Evolutionary conservation across 2,797 vertebrate genomes (phyloP).

Genomic region (Hippopotamyrus pictus): DNA sequence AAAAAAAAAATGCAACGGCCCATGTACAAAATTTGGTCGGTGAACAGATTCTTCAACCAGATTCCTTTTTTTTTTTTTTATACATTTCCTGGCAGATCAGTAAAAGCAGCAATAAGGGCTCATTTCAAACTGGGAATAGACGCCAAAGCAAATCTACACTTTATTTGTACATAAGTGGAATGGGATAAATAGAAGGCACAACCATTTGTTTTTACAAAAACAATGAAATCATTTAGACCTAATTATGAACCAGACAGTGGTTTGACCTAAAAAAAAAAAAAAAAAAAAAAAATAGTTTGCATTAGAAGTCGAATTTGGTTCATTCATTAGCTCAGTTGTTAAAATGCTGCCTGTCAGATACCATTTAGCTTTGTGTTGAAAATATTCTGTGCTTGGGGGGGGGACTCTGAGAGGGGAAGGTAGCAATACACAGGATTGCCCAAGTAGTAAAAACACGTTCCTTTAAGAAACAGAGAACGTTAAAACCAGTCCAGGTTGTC

Average conservation of each 20-base stretch:
- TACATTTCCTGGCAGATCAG: not conserved
- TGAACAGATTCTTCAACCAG: not conserved
- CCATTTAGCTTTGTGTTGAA: constrained; percentile 53
- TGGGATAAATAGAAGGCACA: constrained; percentile 81
- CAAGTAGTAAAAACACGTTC: constrained; percentile 82
- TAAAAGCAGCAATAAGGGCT: not conserved
- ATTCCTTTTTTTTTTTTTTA: not conserved
- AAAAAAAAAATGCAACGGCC: not conserved
- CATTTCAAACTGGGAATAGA: not conserved
- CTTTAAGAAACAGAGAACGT: constrained; percentile 84
- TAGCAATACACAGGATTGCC: constrained; percentile 85
- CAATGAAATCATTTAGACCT: constrained; percentile 59
- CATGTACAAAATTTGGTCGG: not conserved
- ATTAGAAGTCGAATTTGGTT: constrained; percentile 69
- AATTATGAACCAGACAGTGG: constrained; percentile 16
- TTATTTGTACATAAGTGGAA: constrained; percentile 66
- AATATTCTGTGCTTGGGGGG: constrained; percentile 64
- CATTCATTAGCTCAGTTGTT: constrained; percentile 68
- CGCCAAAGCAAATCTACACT: constrained; percentile 49
- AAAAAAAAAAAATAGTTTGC: constrained; percentile 54
- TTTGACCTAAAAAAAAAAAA: constrained; percentile 38
- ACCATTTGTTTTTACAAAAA: constrained; percentile 75
- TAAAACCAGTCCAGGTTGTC: constrained; percentile 67
- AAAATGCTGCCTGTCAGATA: constrained; percentile 50
- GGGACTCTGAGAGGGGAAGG: constrained; percentile 62